phyloP scores from a whole-genome alignment of 2,888 invertebrate genomes.

The Rotaria socialis region DNA sequence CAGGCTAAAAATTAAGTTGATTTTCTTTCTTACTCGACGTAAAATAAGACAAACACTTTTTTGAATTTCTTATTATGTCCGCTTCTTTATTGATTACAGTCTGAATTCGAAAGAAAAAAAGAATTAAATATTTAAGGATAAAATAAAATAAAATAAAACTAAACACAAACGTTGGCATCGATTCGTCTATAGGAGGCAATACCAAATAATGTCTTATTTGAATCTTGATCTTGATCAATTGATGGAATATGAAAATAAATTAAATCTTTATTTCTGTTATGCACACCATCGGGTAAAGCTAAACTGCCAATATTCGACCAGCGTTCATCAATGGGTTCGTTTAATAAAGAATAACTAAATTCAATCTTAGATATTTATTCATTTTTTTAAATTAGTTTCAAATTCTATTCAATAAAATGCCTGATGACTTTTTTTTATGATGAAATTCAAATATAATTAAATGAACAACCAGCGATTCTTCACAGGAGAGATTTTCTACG shows the following conservation, averaged over 20 bases:
- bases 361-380: conserved; percentile 62
- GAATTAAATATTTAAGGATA: conserved; percentile 25
- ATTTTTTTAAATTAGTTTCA: neutral
- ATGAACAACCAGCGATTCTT: conserved; percentile 69
- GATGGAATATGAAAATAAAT: conserved; percentile 92
- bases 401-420: conserved; percentile 64
- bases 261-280: conserved; percentile 88
- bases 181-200: conserved; percentile 97
- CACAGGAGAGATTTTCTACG: neutral
- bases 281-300: conserved; percentile 93
- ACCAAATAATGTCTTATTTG: conserved; percentile 83
- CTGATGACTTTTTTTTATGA: conserved; percentile 97
- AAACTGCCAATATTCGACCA: conserved; percentile 95
- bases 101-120: conserved; percentile 62
- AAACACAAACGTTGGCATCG: conserved; percentile 77
- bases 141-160: too few relatives aligned
- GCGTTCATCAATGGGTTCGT: conserved; percentile 76
- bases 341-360: conserved; percentile 83
- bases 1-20: conserved; percentile 63
- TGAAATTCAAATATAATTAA: conserved; percentile 96
- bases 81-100: conserved; percentile 83
- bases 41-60: conserved; percentile 94
- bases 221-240: conserved; percentile 65
- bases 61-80: conserved; percentile 91
- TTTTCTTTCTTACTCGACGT: conserved; percentile 64